These are phyloP conservation scores for Sarcophaga carnaria DNA, from an alignment of 2,888 invertebrate genomes.

Conservation along the genomic window DNA sequence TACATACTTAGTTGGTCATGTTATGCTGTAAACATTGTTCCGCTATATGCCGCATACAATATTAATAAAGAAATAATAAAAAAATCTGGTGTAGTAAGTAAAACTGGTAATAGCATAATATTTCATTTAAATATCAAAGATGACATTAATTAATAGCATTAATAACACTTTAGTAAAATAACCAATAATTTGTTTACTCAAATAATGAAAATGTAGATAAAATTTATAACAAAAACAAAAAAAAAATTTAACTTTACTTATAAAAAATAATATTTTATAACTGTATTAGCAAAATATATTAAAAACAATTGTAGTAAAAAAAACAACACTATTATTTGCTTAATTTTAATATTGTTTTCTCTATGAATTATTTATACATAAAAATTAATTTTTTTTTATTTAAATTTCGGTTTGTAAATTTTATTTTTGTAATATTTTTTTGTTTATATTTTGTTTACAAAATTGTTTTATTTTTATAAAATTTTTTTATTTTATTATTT, in stretches of 20 bases:
- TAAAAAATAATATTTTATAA: too few relatives aligned
- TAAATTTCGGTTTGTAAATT: not conserved
- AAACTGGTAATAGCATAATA: not conserved
- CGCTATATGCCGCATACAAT: not conserved
- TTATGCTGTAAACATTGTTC: not conserved
- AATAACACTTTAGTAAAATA: not conserved
- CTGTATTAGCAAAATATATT: too few relatives aligned
- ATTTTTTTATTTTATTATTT: not conserved
- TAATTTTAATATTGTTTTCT: not conserved
- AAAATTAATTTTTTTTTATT: not conserved
- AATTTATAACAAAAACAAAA: constrained; percentile 19
- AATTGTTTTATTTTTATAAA: not conserved
- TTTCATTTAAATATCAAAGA: constrained; percentile 12
- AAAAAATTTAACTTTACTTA: too few relatives aligned
- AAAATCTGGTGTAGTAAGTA: not conserved
- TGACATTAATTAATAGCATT: constrained; percentile 35
- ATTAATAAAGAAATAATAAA: not conserved
- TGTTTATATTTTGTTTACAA: not conserved
- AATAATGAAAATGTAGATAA: constrained; percentile 19
- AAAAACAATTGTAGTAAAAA: too few relatives aligned
- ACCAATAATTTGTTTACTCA: not conserved
- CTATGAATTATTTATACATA: not conserved
- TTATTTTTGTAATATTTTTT: not conserved
- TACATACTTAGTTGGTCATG: constrained; percentile 20
- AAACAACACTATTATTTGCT: too few relatives aligned